Percentiles rank a stretch among this genome's conserved stretches.
These are phyloP conservation scores for Hyperoplus lanceolatus DNA, from an alignment of 2,797 vertebrate species.

Conservation along the genomic window DNA sequence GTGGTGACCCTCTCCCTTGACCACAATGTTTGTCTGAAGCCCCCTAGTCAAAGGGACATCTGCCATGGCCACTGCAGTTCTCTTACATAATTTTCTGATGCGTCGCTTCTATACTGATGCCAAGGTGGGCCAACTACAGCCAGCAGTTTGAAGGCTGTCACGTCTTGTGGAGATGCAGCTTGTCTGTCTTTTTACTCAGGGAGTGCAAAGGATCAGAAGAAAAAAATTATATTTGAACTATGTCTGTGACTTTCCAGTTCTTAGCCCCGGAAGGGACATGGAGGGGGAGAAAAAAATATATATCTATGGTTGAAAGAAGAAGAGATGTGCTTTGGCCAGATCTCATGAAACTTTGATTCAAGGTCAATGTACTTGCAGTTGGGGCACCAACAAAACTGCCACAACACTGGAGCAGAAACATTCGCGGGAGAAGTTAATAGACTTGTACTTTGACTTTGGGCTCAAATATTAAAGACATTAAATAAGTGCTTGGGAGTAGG, in stretches of 20 bases:
- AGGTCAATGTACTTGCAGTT: too few species aligned
- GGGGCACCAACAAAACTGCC: too few species aligned
- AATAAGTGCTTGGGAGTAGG: too few species aligned
- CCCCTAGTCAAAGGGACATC: slow-evolving; percentile 14
- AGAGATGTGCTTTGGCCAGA: too few species aligned
- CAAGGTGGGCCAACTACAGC: slow-evolving; percentile 19
- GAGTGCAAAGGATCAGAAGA: background rate
- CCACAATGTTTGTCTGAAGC: slow-evolving; percentile 7
- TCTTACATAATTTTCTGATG: slow-evolving; percentile 21
- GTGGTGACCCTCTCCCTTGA: slow-evolving; percentile 22
- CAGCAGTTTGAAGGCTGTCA: slow-evolving; percentile 15
- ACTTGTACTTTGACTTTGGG: too few species aligned
- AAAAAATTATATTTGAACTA: background rate
- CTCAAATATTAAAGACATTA: too few species aligned
- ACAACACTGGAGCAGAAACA: too few species aligned
- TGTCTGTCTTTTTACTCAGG: background rate
- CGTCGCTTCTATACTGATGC: slow-evolving; percentile 40
- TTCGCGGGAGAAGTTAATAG: too few species aligned
- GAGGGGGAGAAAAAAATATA: too few species aligned
- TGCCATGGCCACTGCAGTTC: slow-evolving; percentile 14
- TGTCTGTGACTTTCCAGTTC: background rate
- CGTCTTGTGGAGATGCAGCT: background rate
- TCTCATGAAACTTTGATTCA: too few species aligned
- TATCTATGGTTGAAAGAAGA: too few species aligned
- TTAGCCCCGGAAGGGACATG: too few species aligned